phyloP scores from a whole-genome alignment of 2,888 invertebrate genomes.

The Lasioglossum calceatum region DNA sequence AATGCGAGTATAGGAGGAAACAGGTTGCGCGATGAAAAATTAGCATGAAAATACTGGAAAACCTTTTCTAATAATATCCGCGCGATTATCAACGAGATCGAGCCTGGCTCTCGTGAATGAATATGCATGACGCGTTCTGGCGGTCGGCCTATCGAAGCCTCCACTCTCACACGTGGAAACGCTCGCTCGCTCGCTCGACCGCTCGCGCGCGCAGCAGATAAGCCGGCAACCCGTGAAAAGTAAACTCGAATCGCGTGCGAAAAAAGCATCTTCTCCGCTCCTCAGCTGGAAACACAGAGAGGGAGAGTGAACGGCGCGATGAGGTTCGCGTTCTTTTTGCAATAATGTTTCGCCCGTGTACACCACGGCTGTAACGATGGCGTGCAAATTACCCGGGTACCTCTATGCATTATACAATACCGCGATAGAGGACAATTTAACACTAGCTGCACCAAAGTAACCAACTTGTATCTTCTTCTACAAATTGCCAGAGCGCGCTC shows the following conservation, averaged over 20 bases:
- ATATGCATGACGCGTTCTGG: conserved; percentile 38
- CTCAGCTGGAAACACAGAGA: neutral
- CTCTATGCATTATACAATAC: neutral
- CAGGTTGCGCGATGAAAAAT: conserved; percentile 35
- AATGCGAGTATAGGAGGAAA: conserved; percentile 26
- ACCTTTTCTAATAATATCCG: conserved; percentile 44
- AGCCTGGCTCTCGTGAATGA: conserved; percentile 23
- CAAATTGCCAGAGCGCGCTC: neutral
- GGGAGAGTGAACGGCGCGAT: conserved; percentile 6
- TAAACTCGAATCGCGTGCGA: conserved; percentile 23
- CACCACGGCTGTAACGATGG: neutral
- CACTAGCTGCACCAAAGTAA: neutral
- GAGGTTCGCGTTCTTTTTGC: neutral
- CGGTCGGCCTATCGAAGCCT: conserved; percentile 21
- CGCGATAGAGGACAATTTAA: neutral
- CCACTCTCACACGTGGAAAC: conserved; percentile 21
- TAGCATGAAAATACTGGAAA: conserved; percentile 49
- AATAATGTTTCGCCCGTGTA: neutral
- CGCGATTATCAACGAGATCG: conserved; percentile 41
- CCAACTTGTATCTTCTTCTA: neutral
- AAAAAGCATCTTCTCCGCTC: neutral
- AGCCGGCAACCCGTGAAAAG: conserved; percentile 27
- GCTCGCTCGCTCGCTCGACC: neutral
- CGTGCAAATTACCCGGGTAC: neutral
- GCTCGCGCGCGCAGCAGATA: neutral